Evolutionary conservation across 2,113 vertebrate species (phyloP).

Genomic region (Neolamprologus ventralis): DNA sequence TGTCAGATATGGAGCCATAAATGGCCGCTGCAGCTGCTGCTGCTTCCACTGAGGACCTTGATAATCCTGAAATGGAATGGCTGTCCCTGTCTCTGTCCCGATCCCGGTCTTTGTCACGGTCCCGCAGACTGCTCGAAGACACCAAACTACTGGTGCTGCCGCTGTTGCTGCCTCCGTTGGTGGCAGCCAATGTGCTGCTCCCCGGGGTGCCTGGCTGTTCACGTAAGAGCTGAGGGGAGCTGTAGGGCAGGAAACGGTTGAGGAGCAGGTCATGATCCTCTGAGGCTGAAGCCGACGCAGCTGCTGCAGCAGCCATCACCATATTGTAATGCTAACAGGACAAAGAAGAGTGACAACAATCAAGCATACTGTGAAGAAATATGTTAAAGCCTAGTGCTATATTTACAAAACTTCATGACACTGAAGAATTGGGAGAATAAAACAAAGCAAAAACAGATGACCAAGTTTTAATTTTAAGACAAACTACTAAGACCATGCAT

Average conservation of each 20-base stretch:
- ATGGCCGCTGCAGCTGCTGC: constrained; percentile 81
- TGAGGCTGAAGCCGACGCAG: constrained; percentile 79
- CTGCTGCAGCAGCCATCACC: constrained; percentile 89
- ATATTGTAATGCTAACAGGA: constrained; percentile 90
- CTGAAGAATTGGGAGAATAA: neutral
- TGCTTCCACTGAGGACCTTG: constrained; percentile 78
- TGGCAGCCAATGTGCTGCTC: constrained; percentile 76
- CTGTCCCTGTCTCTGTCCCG: constrained; percentile 73
- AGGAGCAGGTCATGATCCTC: constrained; percentile 93
- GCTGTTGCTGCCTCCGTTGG: constrained; percentile 83
- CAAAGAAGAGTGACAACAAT: neutral
- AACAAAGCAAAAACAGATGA: neutral
- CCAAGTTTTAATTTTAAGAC: neutral
- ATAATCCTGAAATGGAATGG: constrained; percentile 77
- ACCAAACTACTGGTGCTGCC: constrained; percentile 95
- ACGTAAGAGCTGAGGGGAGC: constrained; percentile 90
- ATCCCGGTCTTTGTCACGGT: constrained; percentile 81
- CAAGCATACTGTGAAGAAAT: neutral
- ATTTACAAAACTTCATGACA: neutral
- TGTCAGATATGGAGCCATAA: constrained; percentile 94
- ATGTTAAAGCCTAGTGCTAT: neutral
- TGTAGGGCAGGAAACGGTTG: constrained; percentile 88
- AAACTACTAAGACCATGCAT: neutral
- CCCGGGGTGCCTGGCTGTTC: constrained; percentile 85
- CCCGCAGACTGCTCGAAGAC: constrained; percentile 90